A percentile compares a stretch with the other conserved stretches of the same genome.
Conservation (phyloP, 35 echinoderm and acorn worm species). For the Chiridota heheva region DNA sequence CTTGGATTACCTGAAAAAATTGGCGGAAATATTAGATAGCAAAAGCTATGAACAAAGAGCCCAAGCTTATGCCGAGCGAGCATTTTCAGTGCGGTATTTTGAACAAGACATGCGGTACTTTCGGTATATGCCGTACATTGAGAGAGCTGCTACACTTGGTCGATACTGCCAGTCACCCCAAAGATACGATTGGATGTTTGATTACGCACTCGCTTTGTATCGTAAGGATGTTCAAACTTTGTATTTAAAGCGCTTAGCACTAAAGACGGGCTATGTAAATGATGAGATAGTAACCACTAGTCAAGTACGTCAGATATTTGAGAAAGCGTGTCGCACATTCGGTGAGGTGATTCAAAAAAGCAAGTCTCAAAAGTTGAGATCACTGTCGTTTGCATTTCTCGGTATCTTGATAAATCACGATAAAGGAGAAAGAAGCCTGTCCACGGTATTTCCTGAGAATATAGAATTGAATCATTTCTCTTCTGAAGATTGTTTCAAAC, state of each 20-base stretch:
- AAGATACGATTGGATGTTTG: conserved; percentile 79
- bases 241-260: conserved; percentile 40
- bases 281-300: not conserved
- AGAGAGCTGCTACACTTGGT: conserved; percentile 54
- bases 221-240: conserved; percentile 76
- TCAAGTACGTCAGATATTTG: conserved; percentile 39
- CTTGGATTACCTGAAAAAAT: not conserved
- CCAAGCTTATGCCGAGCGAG: conserved; percentile 57
- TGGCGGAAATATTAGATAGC: conserved; percentile 16
- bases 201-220: conserved; percentile 76
- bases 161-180: conserved; percentile 34
- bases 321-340: conserved; percentile 52
- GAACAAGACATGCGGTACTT: conserved; percentile 76
- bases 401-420: conserved; percentile 78
- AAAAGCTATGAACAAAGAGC: conserved; percentile 43
- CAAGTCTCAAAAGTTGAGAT: conserved; percentile 8
- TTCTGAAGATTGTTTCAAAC: conserved; percentile 50
- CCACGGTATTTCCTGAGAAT: conserved; percentile 25
- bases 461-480: not conserved
- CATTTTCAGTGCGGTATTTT: conserved; percentile 73
- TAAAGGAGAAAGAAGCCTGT: conserved; percentile 16
- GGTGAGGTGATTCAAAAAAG: conserved; percentile 45
- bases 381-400: conserved; percentile 75
- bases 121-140: conserved; percentile 73
- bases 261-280: not conserved